Conservation (phyloP, 2,888 invertebrate genomes). For the Morinoia aosen region DNA sequence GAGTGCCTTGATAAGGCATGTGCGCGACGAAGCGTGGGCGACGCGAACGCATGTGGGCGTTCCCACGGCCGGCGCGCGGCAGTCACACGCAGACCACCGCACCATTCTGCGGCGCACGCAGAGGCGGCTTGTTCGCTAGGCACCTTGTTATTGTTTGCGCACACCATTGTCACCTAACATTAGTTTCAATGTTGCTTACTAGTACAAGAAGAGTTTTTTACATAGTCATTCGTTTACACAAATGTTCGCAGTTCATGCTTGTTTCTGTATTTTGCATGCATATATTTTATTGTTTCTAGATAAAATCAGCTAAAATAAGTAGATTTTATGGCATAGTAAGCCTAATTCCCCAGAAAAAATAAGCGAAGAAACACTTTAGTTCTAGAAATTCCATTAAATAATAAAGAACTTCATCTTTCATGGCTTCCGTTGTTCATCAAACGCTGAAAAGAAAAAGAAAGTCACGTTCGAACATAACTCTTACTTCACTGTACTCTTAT, state of each 20-base stretch:
- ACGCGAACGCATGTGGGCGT: slow-evolving; percentile 30
- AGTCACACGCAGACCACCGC: neutral
- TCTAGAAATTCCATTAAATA: too few relatives aligned
- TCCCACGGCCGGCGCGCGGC: slow-evolving; percentile 33
- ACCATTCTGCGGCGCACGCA: neutral
- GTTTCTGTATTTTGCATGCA: neutral
- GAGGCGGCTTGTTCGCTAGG: neutral
- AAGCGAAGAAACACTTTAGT: neutral
- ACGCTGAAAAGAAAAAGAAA: neutral
- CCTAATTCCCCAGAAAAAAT: neutral
- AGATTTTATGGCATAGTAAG: neutral
- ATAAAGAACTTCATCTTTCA: too few relatives aligned
- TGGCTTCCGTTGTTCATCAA: neutral
- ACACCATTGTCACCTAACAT: neutral
- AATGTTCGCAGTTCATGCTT: neutral
- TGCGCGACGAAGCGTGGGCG: slow-evolving; percentile 14
- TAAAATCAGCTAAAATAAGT: neutral
- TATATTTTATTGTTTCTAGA: neutral
- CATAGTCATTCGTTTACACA: neutral
- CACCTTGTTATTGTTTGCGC: neutral
- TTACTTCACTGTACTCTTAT: too few relatives aligned
- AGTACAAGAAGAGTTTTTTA: neutral
- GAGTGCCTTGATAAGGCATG: slow-evolving; percentile 41
- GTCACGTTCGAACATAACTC: neutral
- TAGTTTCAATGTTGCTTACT: neutral